Conservation (phyloP, 2,888 invertebrate species). For the Agrotis clavis region DNA sequence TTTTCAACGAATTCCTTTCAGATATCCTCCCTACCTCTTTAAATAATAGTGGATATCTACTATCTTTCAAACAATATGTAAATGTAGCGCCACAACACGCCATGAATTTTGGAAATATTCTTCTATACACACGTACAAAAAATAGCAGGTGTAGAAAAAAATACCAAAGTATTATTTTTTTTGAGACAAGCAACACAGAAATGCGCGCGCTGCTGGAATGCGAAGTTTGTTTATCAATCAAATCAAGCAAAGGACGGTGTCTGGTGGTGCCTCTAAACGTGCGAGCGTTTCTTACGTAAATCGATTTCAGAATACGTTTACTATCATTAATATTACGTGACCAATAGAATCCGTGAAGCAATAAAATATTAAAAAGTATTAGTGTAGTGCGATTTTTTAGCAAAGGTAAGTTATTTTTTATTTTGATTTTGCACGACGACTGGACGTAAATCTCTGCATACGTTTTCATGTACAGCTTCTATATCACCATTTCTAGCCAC, state of each 20-base stretch:
- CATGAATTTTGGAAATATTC: too few relatives aligned
- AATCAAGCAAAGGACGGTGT: slow-evolving; percentile 76
- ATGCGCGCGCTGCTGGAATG: slow-evolving; percentile 87
- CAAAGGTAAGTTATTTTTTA: slow-evolving; percentile 56
- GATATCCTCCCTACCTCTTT: too few relatives aligned
- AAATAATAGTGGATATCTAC: too few relatives aligned
- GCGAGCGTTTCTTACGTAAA: slow-evolving; percentile 75
- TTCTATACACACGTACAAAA: too few relatives aligned
- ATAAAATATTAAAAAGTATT: slow-evolving; percentile 17
- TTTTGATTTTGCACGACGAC: slow-evolving; percentile 6
- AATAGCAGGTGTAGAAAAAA: slow-evolving; percentile 3
- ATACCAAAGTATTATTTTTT: slow-evolving; percentile 35
- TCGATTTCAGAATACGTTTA: slow-evolving; percentile 66
- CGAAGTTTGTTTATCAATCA: slow-evolving; percentile 90
- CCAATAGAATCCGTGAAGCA: slow-evolving; percentile 28
- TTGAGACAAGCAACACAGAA: slow-evolving; percentile 73
- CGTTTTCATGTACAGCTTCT: background rate
- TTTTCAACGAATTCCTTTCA: too few relatives aligned
- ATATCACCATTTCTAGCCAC: background rate
- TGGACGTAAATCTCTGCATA: background rate
- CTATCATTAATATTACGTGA: slow-evolving; percentile 27
- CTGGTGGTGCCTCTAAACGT: slow-evolving; percentile 72
- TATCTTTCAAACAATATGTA: background rate
- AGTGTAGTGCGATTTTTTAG: slow-evolving; percentile 56
- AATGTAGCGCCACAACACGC: too few relatives aligned